Evolutionary conservation across 2,113 vertebrate genomes (phyloP).

Genomic region (Suricata suricatta): DNA sequence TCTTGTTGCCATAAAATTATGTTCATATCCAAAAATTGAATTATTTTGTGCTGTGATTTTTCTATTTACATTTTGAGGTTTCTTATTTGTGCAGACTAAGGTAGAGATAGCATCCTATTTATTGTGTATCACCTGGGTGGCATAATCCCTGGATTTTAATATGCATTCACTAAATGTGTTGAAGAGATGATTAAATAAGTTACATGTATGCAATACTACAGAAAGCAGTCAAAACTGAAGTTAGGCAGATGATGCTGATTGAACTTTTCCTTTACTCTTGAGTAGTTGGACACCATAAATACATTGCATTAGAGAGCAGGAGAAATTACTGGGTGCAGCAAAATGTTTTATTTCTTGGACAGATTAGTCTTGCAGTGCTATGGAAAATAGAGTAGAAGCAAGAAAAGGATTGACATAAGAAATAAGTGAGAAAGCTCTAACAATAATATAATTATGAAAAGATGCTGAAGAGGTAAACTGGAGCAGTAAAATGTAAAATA

Average conservation of each 20-base stretch:
- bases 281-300: background rate
- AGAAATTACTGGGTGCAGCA: background rate
- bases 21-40: background rate
- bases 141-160: background rate
- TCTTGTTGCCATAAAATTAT: background rate
- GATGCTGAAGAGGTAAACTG: background rate
- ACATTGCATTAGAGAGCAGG: background rate
- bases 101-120: background rate
- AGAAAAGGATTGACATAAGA: background rate
- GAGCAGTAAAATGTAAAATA: background rate
- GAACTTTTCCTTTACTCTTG: background rate
- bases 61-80: background rate
- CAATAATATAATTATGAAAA: background rate
- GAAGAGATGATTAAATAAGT: background rate
- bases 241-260: background rate
- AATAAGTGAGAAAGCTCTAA: background rate
- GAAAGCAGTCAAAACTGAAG: background rate
- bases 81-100: background rate
- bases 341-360: background rate
- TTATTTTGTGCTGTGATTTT: background rate
- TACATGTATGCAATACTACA: background rate
- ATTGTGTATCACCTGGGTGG: background rate
- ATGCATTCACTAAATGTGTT: background rate
- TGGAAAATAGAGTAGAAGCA: background rate
- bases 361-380: background rate